Evolutionary conservation across 2,888 invertebrate species (phyloP).

Genomic region (Drosophila nigricruria): DNA sequence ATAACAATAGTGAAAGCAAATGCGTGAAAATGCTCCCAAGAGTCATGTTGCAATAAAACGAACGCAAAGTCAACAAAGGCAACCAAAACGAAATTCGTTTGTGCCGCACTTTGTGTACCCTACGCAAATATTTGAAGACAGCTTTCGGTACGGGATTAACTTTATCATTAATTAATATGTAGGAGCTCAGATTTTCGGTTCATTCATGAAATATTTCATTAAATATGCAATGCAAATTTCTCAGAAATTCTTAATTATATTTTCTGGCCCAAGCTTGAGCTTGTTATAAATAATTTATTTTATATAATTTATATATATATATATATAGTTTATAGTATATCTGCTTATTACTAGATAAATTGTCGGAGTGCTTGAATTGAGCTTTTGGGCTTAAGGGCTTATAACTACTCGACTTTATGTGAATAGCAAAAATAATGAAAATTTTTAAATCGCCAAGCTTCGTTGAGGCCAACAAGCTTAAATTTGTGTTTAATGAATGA

Average conservation of each 20-base stretch:
- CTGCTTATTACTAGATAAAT: background rate
- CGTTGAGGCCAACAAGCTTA: background rate
- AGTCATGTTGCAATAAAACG: slow-evolving; percentile 41
- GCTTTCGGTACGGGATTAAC: background rate
- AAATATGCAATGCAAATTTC: background rate
- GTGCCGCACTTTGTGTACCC: background rate
- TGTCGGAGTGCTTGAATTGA: background rate
- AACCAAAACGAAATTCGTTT: background rate
- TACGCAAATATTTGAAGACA: background rate
- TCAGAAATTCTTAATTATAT: background rate
- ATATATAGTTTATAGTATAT: background rate
- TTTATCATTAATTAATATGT: slow-evolving; percentile 3
- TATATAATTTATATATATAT: background rate
- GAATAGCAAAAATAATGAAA: background rate
- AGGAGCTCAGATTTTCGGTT: background rate
- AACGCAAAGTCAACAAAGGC: slow-evolving; percentile 16
- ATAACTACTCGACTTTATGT: background rate
- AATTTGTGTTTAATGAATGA: background rate
- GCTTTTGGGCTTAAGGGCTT: background rate
- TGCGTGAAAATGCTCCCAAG: slow-evolving; percentile 33
- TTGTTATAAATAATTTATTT: background rate
- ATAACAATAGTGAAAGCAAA: slow-evolving; percentile 16
- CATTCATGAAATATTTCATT: background rate
- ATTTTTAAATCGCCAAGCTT: background rate
- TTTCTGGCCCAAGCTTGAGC: background rate